Evolutionary conservation across 2,113 vertebrate genomes (phyloP), one percentile per base, ranked within the genome.

Genomic region (Pseudonaja textilis): DNA sequence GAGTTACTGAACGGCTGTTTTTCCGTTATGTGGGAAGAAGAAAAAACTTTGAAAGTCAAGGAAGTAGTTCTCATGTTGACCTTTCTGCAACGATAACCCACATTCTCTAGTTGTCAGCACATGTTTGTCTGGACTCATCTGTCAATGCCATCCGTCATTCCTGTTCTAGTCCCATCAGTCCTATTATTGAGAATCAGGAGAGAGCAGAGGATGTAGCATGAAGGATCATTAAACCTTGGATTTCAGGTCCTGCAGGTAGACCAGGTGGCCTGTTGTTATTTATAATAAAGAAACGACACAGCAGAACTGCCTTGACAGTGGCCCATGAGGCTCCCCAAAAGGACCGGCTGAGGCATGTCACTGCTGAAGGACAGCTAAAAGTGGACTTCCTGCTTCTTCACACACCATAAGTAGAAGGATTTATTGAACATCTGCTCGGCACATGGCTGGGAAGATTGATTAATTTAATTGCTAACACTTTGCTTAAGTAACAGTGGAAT

Each of bases 201-300:
- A 98, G 97, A 97, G 97, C 96, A 54, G 97, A 97, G 96, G 94
- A 97, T 97, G 97, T 98, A 97, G 97, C 98, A 98, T 97, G 98
- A 98, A 98, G 99, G 98, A 99, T 99, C 99, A 99, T 99, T 99
- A 99, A 98, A 98, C 98, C 96, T 95, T 96, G 59, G 96, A 96
- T 97, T 96, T 96, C 97, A 98, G 98, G 98, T 97, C 97, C 95
- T 96, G 95, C 97, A 98, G 98, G 97, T 98, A 98, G 98, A 97
- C 98, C 99, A 99, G 99, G 99, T 99, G 99, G 99, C 98, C 98
- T 98, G 98, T 98, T 99, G 99, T 99, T 99, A 99, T 99, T 99
- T 99, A 99, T 99, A 99, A 99, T 98, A 99, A 99, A 99, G 98
- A 98, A 98, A 98, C 98, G 98, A 98, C 98, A 95, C 98, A 98